Evolutionary conservation across 2,888 invertebrate genomes (phyloP).

Genomic region (Lacanobia oleracea): DNA sequence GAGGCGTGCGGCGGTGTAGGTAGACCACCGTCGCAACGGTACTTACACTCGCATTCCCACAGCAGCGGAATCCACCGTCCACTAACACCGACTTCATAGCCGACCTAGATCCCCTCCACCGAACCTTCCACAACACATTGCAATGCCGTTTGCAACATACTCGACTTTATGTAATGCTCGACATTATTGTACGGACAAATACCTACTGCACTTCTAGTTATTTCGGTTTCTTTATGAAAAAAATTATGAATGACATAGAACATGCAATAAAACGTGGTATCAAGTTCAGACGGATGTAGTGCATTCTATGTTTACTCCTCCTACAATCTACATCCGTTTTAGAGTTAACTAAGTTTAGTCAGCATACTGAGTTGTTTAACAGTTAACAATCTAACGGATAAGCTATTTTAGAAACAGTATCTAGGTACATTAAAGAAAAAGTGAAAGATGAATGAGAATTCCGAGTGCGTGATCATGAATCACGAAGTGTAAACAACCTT

Average conservation of each 20-base stretch:
- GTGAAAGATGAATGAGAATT: slow-evolving; percentile 62
- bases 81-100: slow-evolving; percentile 71
- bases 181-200: slow-evolving; percentile 19
- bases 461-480: slow-evolving; percentile 59
- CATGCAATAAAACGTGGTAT: slow-evolving; percentile 24
- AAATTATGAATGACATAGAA: slow-evolving; percentile 2
- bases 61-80: slow-evolving; percentile 85
- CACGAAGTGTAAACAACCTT: slow-evolving; percentile 62
- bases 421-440: slow-evolving; percentile 33
- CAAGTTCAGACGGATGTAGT: slow-evolving; percentile 48
- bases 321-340: slow-evolving; percentile 56
- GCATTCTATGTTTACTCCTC: slow-evolving; percentile 36
- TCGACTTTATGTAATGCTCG: slow-evolving; percentile 47
- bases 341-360: slow-evolving; percentile 40
- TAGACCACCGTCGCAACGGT: slow-evolving; percentile 85
- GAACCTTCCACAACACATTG: slow-evolving; percentile 58
- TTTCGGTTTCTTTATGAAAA: background rate
- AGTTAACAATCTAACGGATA: slow-evolving; percentile 12
- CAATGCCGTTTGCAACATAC: slow-evolving; percentile 47
- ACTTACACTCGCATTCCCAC: slow-evolving; percentile 88
- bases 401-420: slow-evolving; percentile 6
- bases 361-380: slow-evolving; percentile 35
- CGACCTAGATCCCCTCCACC: slow-evolving; percentile 82
- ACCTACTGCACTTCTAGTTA: background rate
- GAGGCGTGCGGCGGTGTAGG: slow-evolving; percentile 65